A percentile compares a stretch with the other conserved stretches of the same genome.
Evolutionary conservation across 2,888 invertebrate genomes (phyloP).

Genomic region (Sepiola atlantica): DNA sequence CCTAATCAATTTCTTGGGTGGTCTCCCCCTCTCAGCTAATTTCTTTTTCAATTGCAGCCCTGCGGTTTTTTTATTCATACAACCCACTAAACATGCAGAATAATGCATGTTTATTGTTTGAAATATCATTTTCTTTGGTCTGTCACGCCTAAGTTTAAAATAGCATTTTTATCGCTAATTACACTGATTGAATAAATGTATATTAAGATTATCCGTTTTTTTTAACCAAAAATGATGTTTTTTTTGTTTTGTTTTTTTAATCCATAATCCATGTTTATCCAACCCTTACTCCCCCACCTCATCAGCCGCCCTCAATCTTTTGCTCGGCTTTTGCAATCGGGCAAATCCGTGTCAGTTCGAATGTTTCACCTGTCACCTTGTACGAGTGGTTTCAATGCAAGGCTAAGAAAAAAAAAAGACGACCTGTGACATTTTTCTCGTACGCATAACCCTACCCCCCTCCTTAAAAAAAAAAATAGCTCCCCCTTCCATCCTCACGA

Average conservation of each 20-base stretch:
- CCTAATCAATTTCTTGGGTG: too few species aligned
- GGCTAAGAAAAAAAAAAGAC: neutral
- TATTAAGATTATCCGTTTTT: neutral
- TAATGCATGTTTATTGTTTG: too few species aligned
- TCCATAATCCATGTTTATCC: neutral
- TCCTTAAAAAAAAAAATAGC: neutral
- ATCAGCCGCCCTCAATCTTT: neutral
- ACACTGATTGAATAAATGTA: too few species aligned
- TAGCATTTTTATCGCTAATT: too few species aligned
- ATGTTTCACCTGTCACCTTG: neutral
- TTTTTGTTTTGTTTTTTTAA: neutral
- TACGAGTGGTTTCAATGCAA: neutral
- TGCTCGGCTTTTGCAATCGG: neutral
- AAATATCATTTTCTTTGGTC: too few species aligned
- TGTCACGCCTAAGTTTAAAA: too few species aligned
- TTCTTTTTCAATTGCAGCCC: too few species aligned
- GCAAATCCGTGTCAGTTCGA: neutral
- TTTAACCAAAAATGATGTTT: neutral
- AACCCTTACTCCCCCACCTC: neutral
- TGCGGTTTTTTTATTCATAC: too few species aligned
- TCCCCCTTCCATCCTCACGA: too few species aligned
- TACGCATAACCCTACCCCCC: neutral
- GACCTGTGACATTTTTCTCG: neutral
- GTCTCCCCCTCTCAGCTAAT: too few species aligned
- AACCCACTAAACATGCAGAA: too few species aligned